A percentile compares a stretch with the other conserved stretches of the same genome.
Evolutionary conservation across 2,888 invertebrate genomes (phyloP).

Genomic region (Agrotis exclamationis): DNA sequence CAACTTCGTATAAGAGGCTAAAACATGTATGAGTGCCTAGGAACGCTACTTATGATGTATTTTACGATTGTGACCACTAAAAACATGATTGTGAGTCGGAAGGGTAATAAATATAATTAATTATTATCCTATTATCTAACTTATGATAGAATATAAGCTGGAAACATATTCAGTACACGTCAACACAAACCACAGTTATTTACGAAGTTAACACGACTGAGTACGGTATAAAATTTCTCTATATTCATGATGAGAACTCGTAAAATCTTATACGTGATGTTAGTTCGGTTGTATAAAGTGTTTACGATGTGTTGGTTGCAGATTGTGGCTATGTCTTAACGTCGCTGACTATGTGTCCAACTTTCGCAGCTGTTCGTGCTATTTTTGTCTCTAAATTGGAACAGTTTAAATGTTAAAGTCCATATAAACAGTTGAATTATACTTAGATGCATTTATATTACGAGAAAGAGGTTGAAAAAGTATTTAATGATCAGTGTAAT

Average conservation of each 20-base stretch:
- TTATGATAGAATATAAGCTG: constrained; percentile 76
- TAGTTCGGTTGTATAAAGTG: constrained; percentile 40
- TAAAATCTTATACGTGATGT: constrained; percentile 44
- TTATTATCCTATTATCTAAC: constrained; percentile 81
- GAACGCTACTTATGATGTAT: constrained; percentile 90
- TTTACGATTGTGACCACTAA: constrained; percentile 86
- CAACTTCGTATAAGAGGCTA: constrained; percentile 82
- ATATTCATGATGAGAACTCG: constrained; percentile 42
- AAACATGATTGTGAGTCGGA: constrained; percentile 89
- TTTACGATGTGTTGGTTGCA: constrained; percentile 35
- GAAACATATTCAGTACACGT: constrained; percentile 60
- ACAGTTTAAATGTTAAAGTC: constrained; percentile 81
- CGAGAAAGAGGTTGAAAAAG: constrained; percentile 70
- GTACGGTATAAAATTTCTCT: constrained; percentile 34
- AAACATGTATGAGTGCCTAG: constrained; percentile 88
- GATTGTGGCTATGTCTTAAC: constrained; percentile 45
- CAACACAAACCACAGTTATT: constrained; percentile 20
- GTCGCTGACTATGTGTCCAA: constrained; percentile 58
- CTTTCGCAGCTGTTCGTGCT: constrained; percentile 81
- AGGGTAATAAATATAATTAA: constrained; percentile 85
- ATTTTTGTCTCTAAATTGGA: constrained; percentile 84
- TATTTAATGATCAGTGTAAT: constrained; percentile 77
- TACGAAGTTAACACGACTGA: constrained; percentile 33
- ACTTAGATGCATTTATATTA: constrained; percentile 82
- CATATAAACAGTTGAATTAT: constrained; percentile 80